phyloP scores from a whole-genome alignment of 2,888 invertebrate species.

The Limnephilus lunatus region DNA sequence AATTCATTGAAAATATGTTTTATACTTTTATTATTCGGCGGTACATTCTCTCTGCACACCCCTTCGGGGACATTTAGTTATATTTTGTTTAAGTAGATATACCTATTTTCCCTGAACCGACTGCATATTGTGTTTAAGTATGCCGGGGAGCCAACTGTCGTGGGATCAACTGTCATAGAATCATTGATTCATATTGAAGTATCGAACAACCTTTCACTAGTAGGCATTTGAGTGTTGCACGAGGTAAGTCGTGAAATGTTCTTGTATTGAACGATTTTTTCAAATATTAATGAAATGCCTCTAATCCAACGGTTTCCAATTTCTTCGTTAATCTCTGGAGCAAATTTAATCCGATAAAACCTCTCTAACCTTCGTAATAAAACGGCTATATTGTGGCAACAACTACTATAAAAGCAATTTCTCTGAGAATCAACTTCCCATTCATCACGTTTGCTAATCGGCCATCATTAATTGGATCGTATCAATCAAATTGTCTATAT shows the following conservation, averaged over 20 bases:
- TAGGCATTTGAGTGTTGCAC: background rate
- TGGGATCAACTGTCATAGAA: too few relatives aligned
- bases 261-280: background rate
- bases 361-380: background rate
- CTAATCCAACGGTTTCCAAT: constrained; percentile 10
- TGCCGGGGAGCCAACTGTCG: too few relatives aligned
- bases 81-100: too few relatives aligned
- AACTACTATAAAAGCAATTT: constrained; percentile 2
- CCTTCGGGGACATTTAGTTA: too few relatives aligned
- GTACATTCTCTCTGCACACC: too few relatives aligned
- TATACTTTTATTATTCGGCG: too few relatives aligned
- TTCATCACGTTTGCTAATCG: background rate
- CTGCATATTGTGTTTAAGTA: too few relatives aligned
- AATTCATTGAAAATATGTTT: too few relatives aligned
- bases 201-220: background rate
- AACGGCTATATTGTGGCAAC: background rate
- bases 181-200: background rate
- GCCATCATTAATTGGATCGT: background rate
- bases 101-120: too few relatives aligned
- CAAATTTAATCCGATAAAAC: background rate
- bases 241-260: background rate
- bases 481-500: background rate
- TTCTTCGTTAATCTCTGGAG: background rate
- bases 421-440: background rate
- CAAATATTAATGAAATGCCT: background rate